Conservation (phyloP, 2,797 vertebrate genomes). For the Sciaenops ocellatus region DNA sequence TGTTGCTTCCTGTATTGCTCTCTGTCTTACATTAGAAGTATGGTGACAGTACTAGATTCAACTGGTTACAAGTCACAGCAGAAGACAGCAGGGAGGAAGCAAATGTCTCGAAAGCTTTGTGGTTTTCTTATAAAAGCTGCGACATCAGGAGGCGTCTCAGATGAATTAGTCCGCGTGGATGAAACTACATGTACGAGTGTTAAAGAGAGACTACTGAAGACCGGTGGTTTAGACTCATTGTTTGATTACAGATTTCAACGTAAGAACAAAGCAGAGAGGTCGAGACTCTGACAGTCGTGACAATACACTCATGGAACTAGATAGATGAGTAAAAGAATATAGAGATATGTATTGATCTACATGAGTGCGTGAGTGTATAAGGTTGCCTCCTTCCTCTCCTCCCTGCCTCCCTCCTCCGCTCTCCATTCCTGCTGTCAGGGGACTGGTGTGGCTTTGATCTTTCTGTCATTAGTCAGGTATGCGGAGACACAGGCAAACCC, state of each 20-base stretch:
- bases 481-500: slow-evolving; percentile 72
- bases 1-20: neutral
- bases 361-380: slow-evolving; percentile 44
- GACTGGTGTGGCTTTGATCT: slow-evolving; percentile 83
- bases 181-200: neutral
- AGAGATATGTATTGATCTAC: too few species aligned
- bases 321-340: too few species aligned
- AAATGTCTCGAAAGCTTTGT: neutral
- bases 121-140: neutral
- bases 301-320: too few species aligned
- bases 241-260: too few species aligned
- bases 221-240: too few species aligned
- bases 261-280: too few species aligned
- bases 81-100: neutral
- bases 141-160: too few species aligned
- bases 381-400: slow-evolving; percentile 43
- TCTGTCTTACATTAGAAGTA: neutral
- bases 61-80: neutral
- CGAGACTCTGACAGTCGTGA: too few species aligned
- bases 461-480: slow-evolving; percentile 88
- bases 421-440: slow-evolving; percentile 78
- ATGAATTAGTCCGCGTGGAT: neutral
- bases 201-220: neutral
- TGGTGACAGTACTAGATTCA: neutral
- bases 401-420: neutral